Evolutionary conservation across 2,888 invertebrate genomes (phyloP).

Genomic region (Drosophila picticornis): DNA sequence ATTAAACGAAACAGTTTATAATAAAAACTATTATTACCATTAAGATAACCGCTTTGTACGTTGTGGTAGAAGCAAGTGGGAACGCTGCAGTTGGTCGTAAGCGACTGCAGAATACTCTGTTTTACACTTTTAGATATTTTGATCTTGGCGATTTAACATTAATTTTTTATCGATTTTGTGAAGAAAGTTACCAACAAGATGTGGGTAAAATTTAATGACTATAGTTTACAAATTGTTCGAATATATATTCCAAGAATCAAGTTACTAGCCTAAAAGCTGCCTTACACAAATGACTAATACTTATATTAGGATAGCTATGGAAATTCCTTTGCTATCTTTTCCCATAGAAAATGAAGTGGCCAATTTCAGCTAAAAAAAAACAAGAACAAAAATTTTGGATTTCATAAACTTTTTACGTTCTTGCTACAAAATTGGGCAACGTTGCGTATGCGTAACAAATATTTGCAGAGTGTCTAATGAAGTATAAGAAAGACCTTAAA

Average conservation of each 20-base stretch:
- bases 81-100: not conserved
- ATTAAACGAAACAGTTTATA: not conserved
- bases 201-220: not conserved
- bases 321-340: not conserved
- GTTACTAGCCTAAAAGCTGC: not conserved
- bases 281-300: not conserved
- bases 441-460: not conserved
- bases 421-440: not conserved
- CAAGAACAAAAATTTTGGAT: fast-evolving
- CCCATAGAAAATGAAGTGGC: fast-evolving
- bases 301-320: fast-evolving
- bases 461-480: not conserved
- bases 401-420: not conserved
- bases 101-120: not conserved
- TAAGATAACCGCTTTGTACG: not conserved
- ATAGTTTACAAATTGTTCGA: not conserved
- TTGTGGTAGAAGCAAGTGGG: not conserved
- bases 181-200: not conserved
- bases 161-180: not conserved
- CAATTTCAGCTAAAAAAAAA: not conserved
- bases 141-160: not conserved
- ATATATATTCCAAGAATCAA: not conserved
- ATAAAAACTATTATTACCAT: not conserved
- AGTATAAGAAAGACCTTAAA: not conserved
- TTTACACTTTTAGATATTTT: not conserved